Base-by-base conservation (phyloP, 2,888 invertebrate species). In the Trichogramma dendrolimi region DNA sequence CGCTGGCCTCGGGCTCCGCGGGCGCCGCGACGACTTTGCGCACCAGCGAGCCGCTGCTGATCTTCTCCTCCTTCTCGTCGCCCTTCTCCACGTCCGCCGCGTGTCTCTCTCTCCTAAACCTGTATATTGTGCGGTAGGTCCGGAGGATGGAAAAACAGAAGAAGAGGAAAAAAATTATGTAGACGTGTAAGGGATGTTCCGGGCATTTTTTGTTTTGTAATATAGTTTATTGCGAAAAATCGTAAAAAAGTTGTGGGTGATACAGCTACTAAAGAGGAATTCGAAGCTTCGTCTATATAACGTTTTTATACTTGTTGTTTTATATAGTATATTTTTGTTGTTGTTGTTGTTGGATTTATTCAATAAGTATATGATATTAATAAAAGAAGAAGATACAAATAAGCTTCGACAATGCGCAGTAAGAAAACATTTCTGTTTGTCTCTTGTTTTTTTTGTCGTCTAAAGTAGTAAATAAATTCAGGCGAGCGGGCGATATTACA, bases 21-120 rank as follows among this genome's bases (percentile, higher is more conserved):
- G 82, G 81, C 48, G 62, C 56, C 5, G 66, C 61, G 14, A 63
- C 61, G 41, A 66, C 58, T 43, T 66, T 66, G n/a, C 60, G 53
- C 27, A 48, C 42, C 7, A 49, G 55, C 6, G 82, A 82, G 72
- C 81, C 79, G 68, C 77, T 79, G 3, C 83, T 82, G 8, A 57
- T 56, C 43, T 63, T 77, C 60, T 79, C 79, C 67, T 81, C 81
- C 70, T 77, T 79, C 63, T 76, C 76, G 64, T 79, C 82, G 3
- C 88, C 88, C 69, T 87, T 87, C 75, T 89, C 88, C 4, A 87
- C 82, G 73, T 88, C 88, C 72, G 82, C 77, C 50, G 74, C 73
- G 67, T 77, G 79, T 62, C 72, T 71, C 61, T 79, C 78, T 49
- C 78, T 70, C 63, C 79, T 76, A 70, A 79, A 79, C 71, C 79